These are phyloP conservation scores for Irena cyanogastra DNA, from an alignment of 2,113 vertebrate genomes.

Conservation along the genomic window DNA sequence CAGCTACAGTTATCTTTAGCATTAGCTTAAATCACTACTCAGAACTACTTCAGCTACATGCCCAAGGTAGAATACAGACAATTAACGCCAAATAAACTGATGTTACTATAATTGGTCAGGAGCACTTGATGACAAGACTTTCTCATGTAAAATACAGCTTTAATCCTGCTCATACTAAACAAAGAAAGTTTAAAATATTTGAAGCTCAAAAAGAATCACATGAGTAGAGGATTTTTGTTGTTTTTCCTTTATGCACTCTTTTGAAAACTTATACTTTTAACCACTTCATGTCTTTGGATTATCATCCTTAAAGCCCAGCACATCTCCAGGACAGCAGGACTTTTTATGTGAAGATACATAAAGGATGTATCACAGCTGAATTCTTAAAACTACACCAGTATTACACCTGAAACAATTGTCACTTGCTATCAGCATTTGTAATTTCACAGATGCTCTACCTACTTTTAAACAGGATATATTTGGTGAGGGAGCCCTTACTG, in stretches of 20 bases:
- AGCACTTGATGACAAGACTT: not conserved
- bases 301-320: not conserved
- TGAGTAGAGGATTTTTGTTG: not conserved
- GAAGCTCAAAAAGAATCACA: not conserved
- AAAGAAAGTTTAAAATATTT: not conserved
- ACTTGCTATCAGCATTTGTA: not conserved
- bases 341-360: not conserved
- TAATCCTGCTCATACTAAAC: not conserved
- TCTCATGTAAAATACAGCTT: not conserved
- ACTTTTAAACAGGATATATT: not conserved
- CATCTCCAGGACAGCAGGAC: not conserved
- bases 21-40: not conserved
- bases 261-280: not conserved
- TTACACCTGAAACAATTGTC: not conserved
- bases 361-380: not conserved
- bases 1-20: not conserved
- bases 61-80: not conserved
- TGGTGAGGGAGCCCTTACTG: not conserved
- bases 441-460: not conserved
- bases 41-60: not conserved
- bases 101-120: not conserved
- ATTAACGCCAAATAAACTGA: not conserved
- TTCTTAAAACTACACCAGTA: not conserved
- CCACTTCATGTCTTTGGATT: not conserved
- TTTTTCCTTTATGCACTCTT: not conserved